Evolutionary conservation across 2,888 invertebrate species (phyloP).

Genomic region (Plemyria rubiginata): DNA sequence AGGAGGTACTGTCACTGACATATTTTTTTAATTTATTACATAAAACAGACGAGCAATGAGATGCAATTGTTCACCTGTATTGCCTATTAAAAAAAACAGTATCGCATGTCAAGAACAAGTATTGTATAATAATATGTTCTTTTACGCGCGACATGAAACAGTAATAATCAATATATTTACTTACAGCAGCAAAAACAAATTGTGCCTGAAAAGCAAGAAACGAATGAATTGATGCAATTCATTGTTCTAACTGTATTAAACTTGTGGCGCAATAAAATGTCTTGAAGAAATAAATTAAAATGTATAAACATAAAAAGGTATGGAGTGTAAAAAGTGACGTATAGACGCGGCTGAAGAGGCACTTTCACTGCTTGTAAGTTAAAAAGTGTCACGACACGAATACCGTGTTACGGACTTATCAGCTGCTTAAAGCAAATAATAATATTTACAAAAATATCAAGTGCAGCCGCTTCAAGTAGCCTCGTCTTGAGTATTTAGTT

Average conservation of each 20-base stretch:
- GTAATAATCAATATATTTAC: not conserved
- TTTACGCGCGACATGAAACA: not conserved
- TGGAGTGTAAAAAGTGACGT: slow-evolving; percentile 48
- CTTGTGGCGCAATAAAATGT: slow-evolving; percentile 3
- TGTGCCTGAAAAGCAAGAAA: slow-evolving; percentile 11
- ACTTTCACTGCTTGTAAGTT: slow-evolving; percentile 77
- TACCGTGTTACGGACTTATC: slow-evolving; percentile 14
- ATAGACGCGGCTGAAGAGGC: slow-evolving; percentile 56
- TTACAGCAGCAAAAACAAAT: slow-evolving; percentile 7
- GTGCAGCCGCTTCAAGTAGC: not conserved
- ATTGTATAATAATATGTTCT: not conserved
- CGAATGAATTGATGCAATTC: slow-evolving; percentile 5
- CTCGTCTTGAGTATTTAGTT: not conserved
- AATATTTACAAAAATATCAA: not conserved
- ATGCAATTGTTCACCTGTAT: not conserved
- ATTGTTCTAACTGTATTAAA: slow-evolving; percentile 14
- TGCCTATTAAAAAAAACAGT: not conserved
- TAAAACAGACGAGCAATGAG: not conserved
- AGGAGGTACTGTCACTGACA: no score
- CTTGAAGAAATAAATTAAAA: slow-evolving; percentile 11
- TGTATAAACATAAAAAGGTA: slow-evolving; percentile 25
- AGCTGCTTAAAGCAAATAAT: slow-evolving; percentile 1
- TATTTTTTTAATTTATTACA: no score
- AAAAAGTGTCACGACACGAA: slow-evolving; percentile 38
- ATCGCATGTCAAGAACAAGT: not conserved